Percentiles rank a stretch among this genome's conserved stretches.
Evolutionary conservation across 2,113 vertebrate genomes (phyloP).

Genomic region (Antechinus stuartii): DNA sequence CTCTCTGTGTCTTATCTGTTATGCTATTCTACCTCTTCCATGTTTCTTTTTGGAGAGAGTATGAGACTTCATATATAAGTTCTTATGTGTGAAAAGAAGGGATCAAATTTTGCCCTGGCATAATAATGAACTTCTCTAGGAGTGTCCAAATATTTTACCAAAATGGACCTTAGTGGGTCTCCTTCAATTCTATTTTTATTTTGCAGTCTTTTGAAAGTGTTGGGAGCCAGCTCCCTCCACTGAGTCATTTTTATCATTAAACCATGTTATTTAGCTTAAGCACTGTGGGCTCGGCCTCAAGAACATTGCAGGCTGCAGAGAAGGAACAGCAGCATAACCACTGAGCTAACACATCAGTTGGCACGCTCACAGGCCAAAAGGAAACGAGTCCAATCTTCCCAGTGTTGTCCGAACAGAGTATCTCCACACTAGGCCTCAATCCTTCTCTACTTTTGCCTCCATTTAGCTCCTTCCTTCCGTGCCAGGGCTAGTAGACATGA

Average conservation of each 20-base stretch:
- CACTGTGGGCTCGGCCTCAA: neutral
- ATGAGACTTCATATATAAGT: neutral
- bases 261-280: constrained; percentile 57
- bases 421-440: constrained; percentile 56
- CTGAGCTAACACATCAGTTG: neutral
- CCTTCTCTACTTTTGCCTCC: constrained; percentile 67
- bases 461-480: constrained; percentile 73
- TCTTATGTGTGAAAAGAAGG: neutral
- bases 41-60: neutral
- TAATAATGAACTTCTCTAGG: neutral
- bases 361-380: neutral
- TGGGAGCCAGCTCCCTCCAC: constrained; percentile 46
- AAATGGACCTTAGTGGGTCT: constrained; percentile 34
- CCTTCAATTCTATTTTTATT: constrained; percentile 66
- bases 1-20: neutral
- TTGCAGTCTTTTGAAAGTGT: constrained; percentile 55
- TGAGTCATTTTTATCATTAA: constrained; percentile 42
- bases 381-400: constrained; percentile 7
- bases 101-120: constrained; percentile 22
- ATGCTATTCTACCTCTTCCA: neutral
- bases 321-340: neutral
- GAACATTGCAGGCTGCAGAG: constrained; percentile 15
- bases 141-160: constrained; percentile 43
- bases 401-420: constrained; percentile 14
- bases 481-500: constrained; percentile 73